phyloP scores from a whole-genome alignment of 2,797 vertebrate genomes.

The Erithacus rubecula region DNA sequence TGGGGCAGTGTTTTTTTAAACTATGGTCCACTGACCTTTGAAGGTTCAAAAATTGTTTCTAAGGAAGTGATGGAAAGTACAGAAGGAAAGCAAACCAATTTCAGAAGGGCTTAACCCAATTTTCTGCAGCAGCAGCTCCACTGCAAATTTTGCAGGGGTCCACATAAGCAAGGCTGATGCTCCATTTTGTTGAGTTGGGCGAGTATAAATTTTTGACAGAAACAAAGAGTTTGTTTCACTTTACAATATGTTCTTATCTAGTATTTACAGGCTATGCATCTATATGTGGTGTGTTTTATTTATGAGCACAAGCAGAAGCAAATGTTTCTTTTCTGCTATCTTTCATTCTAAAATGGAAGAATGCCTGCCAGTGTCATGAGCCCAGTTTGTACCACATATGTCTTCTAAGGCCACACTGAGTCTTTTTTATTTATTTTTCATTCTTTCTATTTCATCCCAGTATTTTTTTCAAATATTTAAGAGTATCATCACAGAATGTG shows the following conservation, averaged over 20 bases:
- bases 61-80: background rate
- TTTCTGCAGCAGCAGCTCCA: background rate
- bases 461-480: background rate
- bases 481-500: background rate
- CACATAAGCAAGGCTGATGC: background rate
- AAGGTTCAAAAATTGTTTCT: background rate
- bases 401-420: background rate
- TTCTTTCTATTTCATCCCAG: background rate
- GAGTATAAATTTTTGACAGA: background rate
- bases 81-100: background rate
- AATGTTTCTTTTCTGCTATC: background rate
- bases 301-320: background rate
- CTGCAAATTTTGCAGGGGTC: background rate
- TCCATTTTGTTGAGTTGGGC: background rate
- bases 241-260: background rate
- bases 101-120: background rate
- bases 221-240: background rate
- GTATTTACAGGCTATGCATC: background rate
- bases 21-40: background rate
- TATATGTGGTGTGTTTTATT: background rate
- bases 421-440: background rate
- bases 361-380: background rate
- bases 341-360: background rate
- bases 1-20: background rate
- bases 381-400: background rate